phyloP scores from a whole-genome alignment of 2,797 vertebrate species.

The Myotis myotis region DNA sequence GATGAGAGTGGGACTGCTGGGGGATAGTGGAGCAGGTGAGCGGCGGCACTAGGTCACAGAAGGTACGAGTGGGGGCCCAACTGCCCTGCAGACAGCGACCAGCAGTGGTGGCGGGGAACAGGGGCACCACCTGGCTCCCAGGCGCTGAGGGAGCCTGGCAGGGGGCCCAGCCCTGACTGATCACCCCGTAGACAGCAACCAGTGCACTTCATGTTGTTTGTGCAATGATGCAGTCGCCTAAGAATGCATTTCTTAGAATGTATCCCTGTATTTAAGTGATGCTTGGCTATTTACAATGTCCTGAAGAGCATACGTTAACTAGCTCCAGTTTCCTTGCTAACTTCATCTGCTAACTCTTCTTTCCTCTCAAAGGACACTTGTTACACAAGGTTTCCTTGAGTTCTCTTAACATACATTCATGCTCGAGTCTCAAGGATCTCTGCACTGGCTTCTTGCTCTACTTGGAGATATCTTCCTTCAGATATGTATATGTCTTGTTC shows the following conservation, averaged over 20 bases:
- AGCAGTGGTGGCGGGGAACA: no score
- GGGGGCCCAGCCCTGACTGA: no score
- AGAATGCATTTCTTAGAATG: neutral
- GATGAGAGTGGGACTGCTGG: no score
- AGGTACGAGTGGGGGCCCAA: no score
- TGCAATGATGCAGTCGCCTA: neutral
- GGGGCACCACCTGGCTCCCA: no score
- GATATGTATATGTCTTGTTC: neutral
- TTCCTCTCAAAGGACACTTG: neutral
- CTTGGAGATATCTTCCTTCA: neutral
- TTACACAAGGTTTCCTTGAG: neutral
- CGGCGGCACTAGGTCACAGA: no score
- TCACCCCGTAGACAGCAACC: no score
- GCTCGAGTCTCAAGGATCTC: neutral
- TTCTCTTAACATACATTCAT: neutral
- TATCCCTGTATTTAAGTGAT: neutral
- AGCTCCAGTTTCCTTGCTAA: neutral
- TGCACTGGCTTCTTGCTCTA: neutral
- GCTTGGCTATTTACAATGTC: neutral
- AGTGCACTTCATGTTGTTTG: neutral
- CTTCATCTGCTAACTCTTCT: neutral
- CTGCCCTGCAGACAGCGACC: no score
- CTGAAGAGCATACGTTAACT: neutral
- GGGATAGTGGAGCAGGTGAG: no score
- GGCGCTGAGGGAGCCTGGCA: no score